Percentiles rank a stretch among this genome's conserved stretches.
Evolutionary conservation across 2,113 vertebrate species (phyloP).

Genomic region (Reinhardtius hippoglossoides): DNA sequence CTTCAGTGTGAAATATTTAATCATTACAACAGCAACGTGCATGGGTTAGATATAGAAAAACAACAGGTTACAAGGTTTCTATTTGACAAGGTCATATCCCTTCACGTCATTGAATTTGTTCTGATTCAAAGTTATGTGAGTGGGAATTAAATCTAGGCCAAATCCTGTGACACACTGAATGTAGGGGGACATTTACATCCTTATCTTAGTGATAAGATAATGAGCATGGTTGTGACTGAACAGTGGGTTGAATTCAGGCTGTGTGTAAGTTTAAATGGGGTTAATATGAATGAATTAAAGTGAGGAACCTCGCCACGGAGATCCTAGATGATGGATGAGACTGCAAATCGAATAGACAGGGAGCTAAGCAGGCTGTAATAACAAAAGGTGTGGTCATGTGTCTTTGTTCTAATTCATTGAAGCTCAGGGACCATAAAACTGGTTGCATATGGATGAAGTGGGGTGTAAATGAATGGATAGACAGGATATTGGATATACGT

Average conservation of each 20-base stretch:
- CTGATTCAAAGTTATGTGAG: background rate
- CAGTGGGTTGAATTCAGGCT: slow-evolving; percentile 7
- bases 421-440: too few relatives aligned
- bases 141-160: background rate
- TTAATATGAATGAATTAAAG: background rate
- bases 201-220: background rate
- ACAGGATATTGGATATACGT: too few relatives aligned
- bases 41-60: background rate
- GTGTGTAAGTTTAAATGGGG: slow-evolving; percentile 1
- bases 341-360: background rate
- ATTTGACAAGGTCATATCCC: background rate
- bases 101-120: background rate
- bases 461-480: too few relatives aligned
- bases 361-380: background rate
- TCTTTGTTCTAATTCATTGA: slow-evolving; percentile 5
- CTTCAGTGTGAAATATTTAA: slow-evolving; percentile 66
- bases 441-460: too few relatives aligned
- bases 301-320: background rate
- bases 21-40: background rate
- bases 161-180: background rate
- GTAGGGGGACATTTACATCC: background rate
- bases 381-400: background rate
- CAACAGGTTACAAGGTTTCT: background rate
- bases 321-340: background rate
- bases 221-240: background rate